phyloP scores from a whole-genome alignment of 2,888 invertebrate genomes.

The Dyspetes luteomarginatus region DNA sequence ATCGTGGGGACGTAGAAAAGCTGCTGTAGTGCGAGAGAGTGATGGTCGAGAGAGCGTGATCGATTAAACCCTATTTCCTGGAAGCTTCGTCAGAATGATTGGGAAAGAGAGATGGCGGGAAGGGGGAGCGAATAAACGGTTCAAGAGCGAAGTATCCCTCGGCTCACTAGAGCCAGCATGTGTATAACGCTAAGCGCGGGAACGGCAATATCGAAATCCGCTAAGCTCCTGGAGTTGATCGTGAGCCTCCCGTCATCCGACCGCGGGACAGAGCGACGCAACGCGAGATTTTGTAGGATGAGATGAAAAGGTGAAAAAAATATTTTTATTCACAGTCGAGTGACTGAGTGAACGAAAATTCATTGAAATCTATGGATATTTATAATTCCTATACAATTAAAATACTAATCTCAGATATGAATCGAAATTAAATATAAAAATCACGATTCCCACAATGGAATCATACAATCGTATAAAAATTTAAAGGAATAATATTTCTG shows the following conservation, averaged over 20 bases:
- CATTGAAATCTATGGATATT: no score
- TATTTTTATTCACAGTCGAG: neutral
- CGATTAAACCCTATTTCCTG: slow-evolving; percentile 47
- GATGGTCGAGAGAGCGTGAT: slow-evolving; percentile 39
- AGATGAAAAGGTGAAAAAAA: slow-evolving; percentile 11
- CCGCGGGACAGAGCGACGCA: neutral
- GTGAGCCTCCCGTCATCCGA: slow-evolving; percentile 40
- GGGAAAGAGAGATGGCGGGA: neutral
- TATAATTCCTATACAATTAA: no score
- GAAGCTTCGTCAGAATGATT: slow-evolving; percentile 33
- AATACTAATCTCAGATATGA: no score
- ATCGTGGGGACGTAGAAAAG: slow-evolving; percentile 17
- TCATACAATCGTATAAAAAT: no score
- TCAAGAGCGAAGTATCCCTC: slow-evolving; percentile 27
- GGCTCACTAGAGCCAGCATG: neutral
- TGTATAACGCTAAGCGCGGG: slow-evolving; percentile 20
- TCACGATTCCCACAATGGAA: no score
- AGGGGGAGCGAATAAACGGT: neutral
- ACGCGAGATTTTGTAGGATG: neutral
- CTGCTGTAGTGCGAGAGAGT: slow-evolving; percentile 16
- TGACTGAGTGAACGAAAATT: no score
- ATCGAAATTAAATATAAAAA: no score
- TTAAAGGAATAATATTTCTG: no score
- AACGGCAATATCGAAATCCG: slow-evolving; percentile 52
- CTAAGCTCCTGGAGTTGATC: slow-evolving; percentile 40